phyloP scores from a whole-genome alignment of 92 coral and sea anemone genomes.

The Galaxea fascicularis region DNA sequence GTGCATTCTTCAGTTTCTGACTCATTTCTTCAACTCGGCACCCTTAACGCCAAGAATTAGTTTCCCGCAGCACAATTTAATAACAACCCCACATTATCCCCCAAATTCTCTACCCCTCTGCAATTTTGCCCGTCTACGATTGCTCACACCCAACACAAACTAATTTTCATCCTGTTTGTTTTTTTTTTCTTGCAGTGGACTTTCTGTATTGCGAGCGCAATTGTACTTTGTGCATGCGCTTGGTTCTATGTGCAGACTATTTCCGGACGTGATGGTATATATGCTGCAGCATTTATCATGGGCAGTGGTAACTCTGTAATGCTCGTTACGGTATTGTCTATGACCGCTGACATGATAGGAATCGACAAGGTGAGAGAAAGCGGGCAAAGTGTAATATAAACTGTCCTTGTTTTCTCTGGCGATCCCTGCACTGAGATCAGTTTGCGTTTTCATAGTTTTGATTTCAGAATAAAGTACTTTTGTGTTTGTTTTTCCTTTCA shows the following conservation, averaged over 20 bases:
- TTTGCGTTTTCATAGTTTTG: too few relatives aligned
- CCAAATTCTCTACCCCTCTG: not conserved
- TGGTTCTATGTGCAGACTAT: slow-evolving; percentile 80
- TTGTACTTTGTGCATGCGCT: slow-evolving; percentile 62
- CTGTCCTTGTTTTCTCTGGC: too few relatives aligned
- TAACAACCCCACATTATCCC: too few relatives aligned
- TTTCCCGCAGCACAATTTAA: too few relatives aligned
- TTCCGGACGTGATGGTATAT: slow-evolving; percentile 59
- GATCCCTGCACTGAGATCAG: too few relatives aligned
- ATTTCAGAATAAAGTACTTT: too few relatives aligned
- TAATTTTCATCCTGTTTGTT: not conserved
- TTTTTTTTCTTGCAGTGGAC: slow-evolving; percentile 57
- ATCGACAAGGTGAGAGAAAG: slow-evolving; percentile 65
- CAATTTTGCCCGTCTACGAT: too few relatives aligned
- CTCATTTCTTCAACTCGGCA: not conserved
- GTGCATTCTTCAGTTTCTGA: too few relatives aligned
- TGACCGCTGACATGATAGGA: slow-evolving; percentile 79
- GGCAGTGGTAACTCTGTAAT: slow-evolving; percentile 82
- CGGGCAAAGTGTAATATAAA: too few relatives aligned
- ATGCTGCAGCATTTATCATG: slow-evolving; percentile 72
- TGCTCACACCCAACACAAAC: not conserved
- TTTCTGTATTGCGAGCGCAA: slow-evolving; percentile 69
- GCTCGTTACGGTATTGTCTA: slow-evolving; percentile 75
- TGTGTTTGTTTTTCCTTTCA: too few relatives aligned
- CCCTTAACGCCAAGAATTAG: too few relatives aligned